Base-by-base conservation (phyloP, 2,113 vertebrate species). In the Bubo blakistoni region DNA sequence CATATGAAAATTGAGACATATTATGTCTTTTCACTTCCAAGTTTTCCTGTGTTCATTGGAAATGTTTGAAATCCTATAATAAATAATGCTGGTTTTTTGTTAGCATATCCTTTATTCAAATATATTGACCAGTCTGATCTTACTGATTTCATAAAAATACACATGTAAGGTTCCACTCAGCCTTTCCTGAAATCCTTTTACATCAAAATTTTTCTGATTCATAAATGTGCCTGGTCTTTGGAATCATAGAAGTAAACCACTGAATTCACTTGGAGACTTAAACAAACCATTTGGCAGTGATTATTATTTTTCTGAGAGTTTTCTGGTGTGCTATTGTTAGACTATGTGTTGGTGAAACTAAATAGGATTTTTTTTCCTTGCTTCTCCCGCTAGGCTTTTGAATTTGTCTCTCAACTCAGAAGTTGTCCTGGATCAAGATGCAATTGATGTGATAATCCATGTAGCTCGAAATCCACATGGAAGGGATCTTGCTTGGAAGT, bases 341-440 rank as follows among this genome's bases (percentile, higher is more conserved):
- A 88, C 49, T 42, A 9, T 80, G 16, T 80, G 14, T 71, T 94
- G n/a, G 12, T 91, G 46, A 87, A 95, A 66, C 46, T 91, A 72
- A 91, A 36, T 11, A 24, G 18, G 44, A 20, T 32, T 61, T 54
- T 61, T 88, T 80, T 25, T 8, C 36, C 57, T 42, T 88, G 8
- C 94, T 95, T 91, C 19, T 78, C 10, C 24, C 54, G 46, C 61
- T 32, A 95, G 99, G 96, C 98, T 99, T 94, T 97, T 99, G 92
- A 99, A 99, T 96, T 98, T 99, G 80, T 99, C 99, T 16, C 97
- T 99, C 91, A 99, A 98, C 97, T 99, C 99, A 7, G 99, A 99
- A 94, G 98, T 99, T 96, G 99, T 99, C 59, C 98, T 99, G 22
- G 99, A 99, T 98, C 99, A 99, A 98, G 99, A 99, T 81, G 99